Percentiles rank a stretch among this genome's conserved stretches.
These are phyloP conservation scores for Sinosuthora webbiana DNA, from an alignment of 2,113 vertebrate genomes.

Conservation along the genomic window DNA sequence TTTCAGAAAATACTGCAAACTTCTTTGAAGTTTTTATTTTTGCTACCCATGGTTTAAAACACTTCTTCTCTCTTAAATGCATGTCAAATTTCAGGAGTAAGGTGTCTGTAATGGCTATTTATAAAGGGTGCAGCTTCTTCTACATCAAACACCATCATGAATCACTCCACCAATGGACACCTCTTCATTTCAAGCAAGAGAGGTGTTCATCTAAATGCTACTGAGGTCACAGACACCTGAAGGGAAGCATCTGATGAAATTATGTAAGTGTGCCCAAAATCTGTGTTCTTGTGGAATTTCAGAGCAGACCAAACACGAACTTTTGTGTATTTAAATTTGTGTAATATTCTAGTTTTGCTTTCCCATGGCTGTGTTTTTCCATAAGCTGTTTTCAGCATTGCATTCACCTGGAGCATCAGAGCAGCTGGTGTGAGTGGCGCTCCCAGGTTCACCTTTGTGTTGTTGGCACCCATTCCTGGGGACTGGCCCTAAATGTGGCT, in stretches of 20 bases:
- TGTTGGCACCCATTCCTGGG: too few species aligned
- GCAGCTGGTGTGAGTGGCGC: background rate
- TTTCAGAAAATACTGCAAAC: background rate
- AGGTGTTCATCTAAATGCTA: background rate
- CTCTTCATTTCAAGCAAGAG: background rate
- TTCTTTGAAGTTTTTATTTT: background rate
- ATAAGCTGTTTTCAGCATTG: background rate
- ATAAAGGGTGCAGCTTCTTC: background rate
- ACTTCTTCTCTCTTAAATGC: background rate
- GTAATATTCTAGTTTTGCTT: background rate
- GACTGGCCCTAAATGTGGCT: background rate
- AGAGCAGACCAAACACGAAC: background rate
- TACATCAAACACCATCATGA: background rate
- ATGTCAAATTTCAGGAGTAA: background rate
- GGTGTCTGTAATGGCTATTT: background rate
- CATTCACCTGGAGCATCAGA: background rate
- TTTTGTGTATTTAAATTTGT: background rate
- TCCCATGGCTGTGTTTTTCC: background rate
- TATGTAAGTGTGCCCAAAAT: background rate
- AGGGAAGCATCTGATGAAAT: background rate
- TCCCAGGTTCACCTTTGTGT: rapidly evolving
- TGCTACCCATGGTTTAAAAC: background rate
- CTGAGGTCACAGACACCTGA: background rate
- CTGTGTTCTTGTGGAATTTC: background rate
- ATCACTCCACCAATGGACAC: background rate